Evolutionary conservation across 2,797 vertebrate species (phyloP).

Genomic region (Erethizon dorsatum): DNA sequence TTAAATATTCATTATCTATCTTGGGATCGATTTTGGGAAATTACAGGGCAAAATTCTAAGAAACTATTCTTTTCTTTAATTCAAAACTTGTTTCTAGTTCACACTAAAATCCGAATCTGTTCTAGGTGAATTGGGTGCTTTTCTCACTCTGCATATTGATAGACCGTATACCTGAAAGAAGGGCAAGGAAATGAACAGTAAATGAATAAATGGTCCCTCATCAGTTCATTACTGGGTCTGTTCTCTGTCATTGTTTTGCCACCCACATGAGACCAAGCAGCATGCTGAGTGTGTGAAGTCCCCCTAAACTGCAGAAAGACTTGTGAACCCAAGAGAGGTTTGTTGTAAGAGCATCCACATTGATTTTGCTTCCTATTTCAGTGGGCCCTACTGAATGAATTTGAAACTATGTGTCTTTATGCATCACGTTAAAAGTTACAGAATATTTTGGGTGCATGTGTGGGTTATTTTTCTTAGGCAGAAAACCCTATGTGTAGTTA

Average conservation of each 20-base stretch:
- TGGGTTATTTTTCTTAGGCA: neutral
- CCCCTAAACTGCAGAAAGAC: neutral
- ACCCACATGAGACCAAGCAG: neutral
- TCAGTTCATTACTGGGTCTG: rapidly evolving
- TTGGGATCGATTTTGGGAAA: constrained; percentile 38
- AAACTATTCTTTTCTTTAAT: constrained; percentile 78
- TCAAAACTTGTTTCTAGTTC: constrained; percentile 65
- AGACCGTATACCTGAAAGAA: neutral
- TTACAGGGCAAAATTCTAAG: constrained; percentile 60
- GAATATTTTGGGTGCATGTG: neutral
- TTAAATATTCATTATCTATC: neutral
- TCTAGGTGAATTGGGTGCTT: neutral
- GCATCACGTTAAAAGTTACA: neutral
- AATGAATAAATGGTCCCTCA: neutral
- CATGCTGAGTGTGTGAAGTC: neutral
- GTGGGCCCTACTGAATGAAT: neutral
- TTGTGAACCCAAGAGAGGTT: neutral
- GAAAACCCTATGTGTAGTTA: constrained; percentile 1
- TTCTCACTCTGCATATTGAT: no score
- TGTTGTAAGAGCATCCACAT: neutral
- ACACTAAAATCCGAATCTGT: constrained; percentile 72
- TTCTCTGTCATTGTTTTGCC: neutral
- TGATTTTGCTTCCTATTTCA: neutral
- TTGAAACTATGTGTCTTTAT: neutral
- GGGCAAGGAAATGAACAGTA: neutral